Evolutionary conservation across 2,113 vertebrate genomes (phyloP).

Genomic region (Syngnathus scovelli): DNA sequence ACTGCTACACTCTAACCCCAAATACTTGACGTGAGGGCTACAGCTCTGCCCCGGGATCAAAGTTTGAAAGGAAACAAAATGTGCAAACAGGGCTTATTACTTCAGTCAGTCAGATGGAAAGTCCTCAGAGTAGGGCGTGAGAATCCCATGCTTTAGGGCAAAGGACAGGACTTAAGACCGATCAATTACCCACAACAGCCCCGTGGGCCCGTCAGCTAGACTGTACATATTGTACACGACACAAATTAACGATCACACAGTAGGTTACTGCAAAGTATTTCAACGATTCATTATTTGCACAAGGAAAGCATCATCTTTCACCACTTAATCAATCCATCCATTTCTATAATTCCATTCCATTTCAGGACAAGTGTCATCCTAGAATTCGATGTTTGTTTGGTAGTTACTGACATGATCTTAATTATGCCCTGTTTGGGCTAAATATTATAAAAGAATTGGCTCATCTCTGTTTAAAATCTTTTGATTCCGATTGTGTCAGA

Average conservation of each 20-base stretch:
- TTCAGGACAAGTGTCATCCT: not conserved
- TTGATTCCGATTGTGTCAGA: too few species aligned
- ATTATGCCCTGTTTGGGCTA: too few species aligned
- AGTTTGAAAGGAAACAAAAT: slow-evolving; percentile 38
- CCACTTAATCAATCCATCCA: not conserved
- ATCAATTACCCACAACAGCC: slow-evolving; percentile 4
- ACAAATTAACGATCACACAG: not conserved
- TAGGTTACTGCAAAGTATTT: not conserved
- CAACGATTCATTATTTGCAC: not conserved
- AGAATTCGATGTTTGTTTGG: not conserved
- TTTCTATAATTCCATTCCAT: not conserved
- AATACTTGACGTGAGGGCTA: slow-evolving; percentile 34
- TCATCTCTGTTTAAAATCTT: too few species aligned
- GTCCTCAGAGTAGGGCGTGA: slow-evolving; percentile 27
- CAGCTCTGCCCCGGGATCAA: slow-evolving; percentile 42
- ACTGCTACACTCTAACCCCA: slow-evolving; percentile 50
- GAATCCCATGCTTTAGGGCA: slow-evolving; percentile 30
- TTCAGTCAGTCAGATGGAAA: slow-evolving; percentile 27
- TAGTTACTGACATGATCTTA: too few species aligned
- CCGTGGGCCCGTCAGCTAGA: not conserved
- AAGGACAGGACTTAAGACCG: slow-evolving; percentile 7
- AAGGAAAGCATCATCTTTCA: not conserved
- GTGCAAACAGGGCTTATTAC: slow-evolving; percentile 24
- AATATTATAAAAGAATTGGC: too few species aligned
- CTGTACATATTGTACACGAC: not conserved